Evolutionary conservation across 2,888 invertebrate genomes (phyloP), one percentile per base, ranked within the genome.

Genomic region (Anticlea derivata): DNA sequence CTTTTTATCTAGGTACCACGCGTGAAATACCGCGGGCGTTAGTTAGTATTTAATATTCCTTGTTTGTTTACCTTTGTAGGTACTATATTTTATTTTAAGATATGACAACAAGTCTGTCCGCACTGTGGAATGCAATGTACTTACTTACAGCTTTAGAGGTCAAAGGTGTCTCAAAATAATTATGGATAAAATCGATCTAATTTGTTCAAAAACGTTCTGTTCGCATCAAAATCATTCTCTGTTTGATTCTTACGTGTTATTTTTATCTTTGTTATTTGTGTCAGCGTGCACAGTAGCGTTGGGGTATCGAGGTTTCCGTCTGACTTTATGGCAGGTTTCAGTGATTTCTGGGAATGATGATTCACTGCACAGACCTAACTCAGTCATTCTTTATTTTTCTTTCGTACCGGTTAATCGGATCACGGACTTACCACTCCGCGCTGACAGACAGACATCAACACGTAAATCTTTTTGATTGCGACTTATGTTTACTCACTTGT

Each of bases 231-330:
- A 68, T 66, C 60, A 59, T 65, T 57, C 58, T 43, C 60, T 63
- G 65, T 73, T 66, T 64, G 65, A 66, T 63, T 65, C 67, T 66
- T 53, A 58, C 29, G 63, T 62, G 59, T 67, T 76, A 76, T 78
- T 76, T 77, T 70, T 74, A 75, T 68, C 71, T 57, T 55, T 57
- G 61, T 70, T 73, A 76, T 75, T 71, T 68, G 71, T 76, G 77
- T 77, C 78, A 70, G 74, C 64, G 76, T 70, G 74, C 64, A 56
- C 17, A 59, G 60, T 64, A 59, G 40, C 47, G 57, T 12, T 26
- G 17, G 34, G 11, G 43, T 49, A 49, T 55, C 40, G 50, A 56
- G 47, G 55, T 61, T 65, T 63, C 60, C 55, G 54, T 20, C 31
- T 50, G 34, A 49, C 12, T 53, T 50, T 55, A 61, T 65, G 63